Base-by-base conservation (phyloP, 2,888 invertebrate species). In the Hoplodrina ambigua region DNA sequence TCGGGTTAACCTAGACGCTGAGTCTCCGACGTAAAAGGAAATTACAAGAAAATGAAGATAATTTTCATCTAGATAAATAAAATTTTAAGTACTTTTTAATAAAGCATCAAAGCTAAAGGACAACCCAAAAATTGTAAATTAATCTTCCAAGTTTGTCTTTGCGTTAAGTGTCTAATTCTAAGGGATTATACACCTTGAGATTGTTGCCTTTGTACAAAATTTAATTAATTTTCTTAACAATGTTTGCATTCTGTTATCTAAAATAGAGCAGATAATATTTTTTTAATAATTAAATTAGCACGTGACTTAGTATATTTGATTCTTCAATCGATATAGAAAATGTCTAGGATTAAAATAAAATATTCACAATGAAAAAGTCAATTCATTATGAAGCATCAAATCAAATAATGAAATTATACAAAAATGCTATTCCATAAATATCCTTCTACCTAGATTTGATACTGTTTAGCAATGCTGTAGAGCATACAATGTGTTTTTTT, bases 151-250 rank as follows among this genome's bases (percentile, higher is more conserved):
- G 82, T 78, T 85, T 84, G 73, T 75, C 72, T 73, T 75, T 54
- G 62, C 75, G 62, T 75, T 72, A 72, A 69, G 72, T 72, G 73
- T 74, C 71, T 69, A 68, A 79, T 75, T 77, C 41, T 64, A 75
- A 74, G 75, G 64, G 74, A 61, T 72, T 80, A 69, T 75, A 82
- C 71, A 75, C 78, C 78, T 83, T 80, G 65, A 78, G 73, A 80
- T 73, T 80, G 75, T 76, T 73, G 78, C 76, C 70, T 77, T 80
- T 83, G 80, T 68, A 58, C 69, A 13, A 85, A 82, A 85, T 85
- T 85, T 85, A 83, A 85, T 85, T 85, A 85, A 85, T 82, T 82
- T 80, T 78, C 78, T 25, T 70, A 73, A 81, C 80, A 78, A 72
- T 76, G 76, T 85, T 80, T 78, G 63, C 58, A 72, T 66, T 66